These are phyloP conservation scores for Hassar affinis DNA, from an alignment of 2,113 vertebrate species.

Conservation along the genomic window DNA sequence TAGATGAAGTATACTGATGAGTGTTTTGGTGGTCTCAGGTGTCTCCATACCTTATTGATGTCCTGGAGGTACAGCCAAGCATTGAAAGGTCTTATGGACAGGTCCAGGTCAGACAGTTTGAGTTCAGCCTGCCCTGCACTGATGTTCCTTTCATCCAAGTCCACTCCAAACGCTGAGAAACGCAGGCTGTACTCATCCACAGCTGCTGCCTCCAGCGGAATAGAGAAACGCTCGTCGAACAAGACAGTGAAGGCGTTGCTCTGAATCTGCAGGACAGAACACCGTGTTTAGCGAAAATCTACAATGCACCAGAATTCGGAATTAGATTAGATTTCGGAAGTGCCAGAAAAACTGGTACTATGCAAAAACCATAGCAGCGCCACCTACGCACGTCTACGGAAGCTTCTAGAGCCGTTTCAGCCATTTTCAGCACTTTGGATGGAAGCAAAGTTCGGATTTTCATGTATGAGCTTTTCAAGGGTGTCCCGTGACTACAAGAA, in stretches of 20 bases:
- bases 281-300: not conserved
- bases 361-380: too few relatives aligned
- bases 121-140: constrained; percentile 87
- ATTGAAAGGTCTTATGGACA: constrained; percentile 82
- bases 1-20: not conserved
- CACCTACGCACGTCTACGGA: too few relatives aligned
- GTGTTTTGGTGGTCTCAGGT: not conserved
- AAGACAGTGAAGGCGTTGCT: constrained; percentile 82
- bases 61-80: constrained; percentile 98
- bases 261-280: constrained; percentile 77
- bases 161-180: constrained; percentile 86
- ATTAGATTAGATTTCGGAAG: too few relatives aligned
- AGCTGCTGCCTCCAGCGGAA: constrained; percentile 76
- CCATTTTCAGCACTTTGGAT: too few relatives aligned
- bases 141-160: constrained; percentile 83
- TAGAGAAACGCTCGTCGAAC: constrained; percentile 89
- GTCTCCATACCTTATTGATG: constrained; percentile 81
- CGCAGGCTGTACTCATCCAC: constrained; percentile 88
- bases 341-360: too few relatives aligned
- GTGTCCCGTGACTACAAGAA: too few relatives aligned
- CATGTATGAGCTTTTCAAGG: too few relatives aligned
- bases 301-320: too few relatives aligned
- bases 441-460: too few relatives aligned
- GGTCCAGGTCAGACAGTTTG: constrained; percentile 88
- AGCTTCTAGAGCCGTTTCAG: too few relatives aligned